Evolutionary conservation across 2,888 invertebrate species (phyloP).

Genomic region (Amphipyra berbera): DNA sequence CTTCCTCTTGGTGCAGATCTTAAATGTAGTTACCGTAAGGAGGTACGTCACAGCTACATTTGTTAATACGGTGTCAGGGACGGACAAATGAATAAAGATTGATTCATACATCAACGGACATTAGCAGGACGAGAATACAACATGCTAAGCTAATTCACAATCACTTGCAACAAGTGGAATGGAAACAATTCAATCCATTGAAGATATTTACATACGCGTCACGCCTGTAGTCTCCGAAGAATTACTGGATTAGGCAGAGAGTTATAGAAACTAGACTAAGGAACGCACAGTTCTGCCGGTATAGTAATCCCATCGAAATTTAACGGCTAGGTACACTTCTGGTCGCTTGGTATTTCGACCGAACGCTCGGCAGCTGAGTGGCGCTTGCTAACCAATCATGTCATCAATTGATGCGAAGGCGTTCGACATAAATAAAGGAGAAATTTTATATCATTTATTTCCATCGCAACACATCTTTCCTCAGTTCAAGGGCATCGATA

Average conservation of each 20-base stretch:
- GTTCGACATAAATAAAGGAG: slow-evolving; percentile 4
- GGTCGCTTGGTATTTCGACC: too few species aligned
- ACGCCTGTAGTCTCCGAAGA: too few species aligned
- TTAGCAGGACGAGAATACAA: slow-evolving; percentile 41
- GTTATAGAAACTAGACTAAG: too few species aligned
- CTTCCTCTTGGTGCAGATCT: slow-evolving; percentile 22
- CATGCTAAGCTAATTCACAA: slow-evolving; percentile 41
- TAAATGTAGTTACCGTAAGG: slow-evolving; percentile 37
- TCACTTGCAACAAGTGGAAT: slow-evolving; percentile 19
- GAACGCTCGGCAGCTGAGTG: neutral
- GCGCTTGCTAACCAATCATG: neutral
- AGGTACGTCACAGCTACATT: slow-evolving; percentile 23
- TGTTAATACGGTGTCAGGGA: slow-evolving; percentile 59
- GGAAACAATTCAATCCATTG: slow-evolving; percentile 5
- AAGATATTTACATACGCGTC: neutral
- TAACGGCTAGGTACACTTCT: too few species aligned
- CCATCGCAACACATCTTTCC: slow-evolving; percentile 8
- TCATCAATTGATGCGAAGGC: neutral
- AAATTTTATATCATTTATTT: slow-evolving; percentile 23
- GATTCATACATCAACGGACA: slow-evolving; percentile 47
- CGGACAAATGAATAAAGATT: slow-evolving; percentile 54
- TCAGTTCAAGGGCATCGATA: slow-evolving; percentile 27
- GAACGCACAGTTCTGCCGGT: too few species aligned
- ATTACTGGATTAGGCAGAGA: too few species aligned
- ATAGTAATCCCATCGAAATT: too few species aligned